Base-by-base conservation (phyloP, 2,797 vertebrate species). In the Atherinosoma microstoma region DNA sequence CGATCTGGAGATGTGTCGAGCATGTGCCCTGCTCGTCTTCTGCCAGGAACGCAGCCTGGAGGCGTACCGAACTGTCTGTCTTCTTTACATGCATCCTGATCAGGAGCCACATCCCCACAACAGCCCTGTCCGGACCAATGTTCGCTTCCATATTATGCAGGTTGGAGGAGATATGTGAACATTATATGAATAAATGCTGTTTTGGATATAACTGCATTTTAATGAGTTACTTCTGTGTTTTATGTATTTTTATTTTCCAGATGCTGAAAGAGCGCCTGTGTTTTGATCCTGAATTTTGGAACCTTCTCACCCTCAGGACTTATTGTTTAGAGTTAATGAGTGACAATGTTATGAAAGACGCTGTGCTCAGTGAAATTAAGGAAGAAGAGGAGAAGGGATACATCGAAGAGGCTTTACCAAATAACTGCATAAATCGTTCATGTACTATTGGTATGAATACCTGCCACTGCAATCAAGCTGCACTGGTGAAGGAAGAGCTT, bases 241-340 rank as follows among this genome's bases (percentile, higher is more conserved):
- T 54, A 57, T 2, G 13, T 35, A 30, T 7, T 58, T 36, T 56
- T 42, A 2, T 65, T 96, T 88, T 94, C 93, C 95, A 97, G 87
- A 96, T 98, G 90, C 90, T 99, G 75, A 99, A 99, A 92, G 96
- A 96, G 78, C 97, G 95, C 7, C 91, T 99, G 73, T 96, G 96
- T 91, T 99, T 99, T 79, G 98, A 99, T 85, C 98, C 98, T 0
- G 98, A 99, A 87, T 99, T 99, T 87, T 99, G 98, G 98, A 99
- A 97, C 90, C 95, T 99, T 32, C 86, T 98, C 58, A 98, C 97
- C 86, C 95, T 99, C 84, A 96, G 97, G 91, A 96, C 95, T 54
- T 96, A 96, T 80, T 99, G 98, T 84, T 93, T 97, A 75, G 95
- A 96, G 2, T 87, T 99, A 62, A 88, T 99, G 85, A 96, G 92